Conservation (phyloP, 2,888 invertebrate species). For the Scrobipalpa costella region DNA sequence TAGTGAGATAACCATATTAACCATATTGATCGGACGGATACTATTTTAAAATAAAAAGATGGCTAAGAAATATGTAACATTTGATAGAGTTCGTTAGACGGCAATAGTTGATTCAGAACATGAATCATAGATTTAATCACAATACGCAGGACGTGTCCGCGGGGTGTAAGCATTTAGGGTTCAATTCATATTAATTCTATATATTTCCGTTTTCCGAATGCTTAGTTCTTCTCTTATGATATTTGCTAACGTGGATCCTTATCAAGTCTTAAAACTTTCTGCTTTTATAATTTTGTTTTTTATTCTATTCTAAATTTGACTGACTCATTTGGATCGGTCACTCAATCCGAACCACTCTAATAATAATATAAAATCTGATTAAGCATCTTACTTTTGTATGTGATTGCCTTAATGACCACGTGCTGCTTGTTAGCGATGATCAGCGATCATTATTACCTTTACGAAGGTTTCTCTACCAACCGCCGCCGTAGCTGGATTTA, state of each 20-base stretch:
- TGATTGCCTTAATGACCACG: conserved; percentile 75
- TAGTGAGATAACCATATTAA: conserved; percentile 66
- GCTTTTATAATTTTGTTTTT: no score
- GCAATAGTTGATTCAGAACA: not conserved
- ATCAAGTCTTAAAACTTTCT: no score
- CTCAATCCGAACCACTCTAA: conserved; percentile 10
- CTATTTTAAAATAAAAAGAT: conserved; percentile 46
- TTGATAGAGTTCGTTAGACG: not conserved
- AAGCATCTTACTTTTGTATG: conserved; percentile 62
- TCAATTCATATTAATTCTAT: not conserved
- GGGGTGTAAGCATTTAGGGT: not conserved
- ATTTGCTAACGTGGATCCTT: no score
- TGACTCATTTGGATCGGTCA: not conserved
- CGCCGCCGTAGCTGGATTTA: conserved; percentile 59
- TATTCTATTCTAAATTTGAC: not conserved
- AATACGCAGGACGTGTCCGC: not conserved
- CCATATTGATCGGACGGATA: conserved; percentile 69
- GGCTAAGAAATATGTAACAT: not conserved
- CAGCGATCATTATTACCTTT: conserved; percentile 60
- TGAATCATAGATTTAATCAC: no score
- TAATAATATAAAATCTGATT: conserved; percentile 36
- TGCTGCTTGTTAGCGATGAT: conserved; percentile 75
- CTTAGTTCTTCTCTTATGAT: no score
- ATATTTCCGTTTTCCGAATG: not conserved
- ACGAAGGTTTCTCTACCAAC: conserved; percentile 62